Conservation (phyloP, 2,797 vertebrate genomes). For the Propithecus deckenii region DNA sequence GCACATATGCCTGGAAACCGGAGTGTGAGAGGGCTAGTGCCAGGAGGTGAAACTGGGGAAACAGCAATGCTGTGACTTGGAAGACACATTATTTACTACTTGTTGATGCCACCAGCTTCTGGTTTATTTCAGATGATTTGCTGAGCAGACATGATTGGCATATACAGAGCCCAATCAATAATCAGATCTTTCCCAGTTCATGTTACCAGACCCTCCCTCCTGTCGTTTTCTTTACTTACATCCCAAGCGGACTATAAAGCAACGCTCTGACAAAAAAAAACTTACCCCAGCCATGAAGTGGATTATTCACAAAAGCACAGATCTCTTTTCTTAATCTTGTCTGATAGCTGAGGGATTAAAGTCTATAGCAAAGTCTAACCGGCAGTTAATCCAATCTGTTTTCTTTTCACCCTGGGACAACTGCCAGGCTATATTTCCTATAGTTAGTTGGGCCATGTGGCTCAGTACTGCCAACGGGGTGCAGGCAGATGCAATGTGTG, state of each 20-base stretch:
- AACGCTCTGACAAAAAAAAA: neutral
- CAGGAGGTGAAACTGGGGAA: neutral
- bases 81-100: neutral
- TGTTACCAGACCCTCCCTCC: neutral
- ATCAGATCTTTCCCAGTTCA: neutral
- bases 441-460: fast-evolving
- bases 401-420: neutral
- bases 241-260: neutral
- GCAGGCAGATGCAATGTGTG: neutral
- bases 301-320: neutral
- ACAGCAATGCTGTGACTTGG: neutral
- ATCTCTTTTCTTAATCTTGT: neutral
- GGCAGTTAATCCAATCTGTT: neutral
- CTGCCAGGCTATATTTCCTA: neutral
- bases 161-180: neutral
- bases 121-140: neutral
- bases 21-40: neutral
- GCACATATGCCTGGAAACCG: neutral
- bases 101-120: neutral
- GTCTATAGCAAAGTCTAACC: neutral
- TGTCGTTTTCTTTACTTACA: neutral
- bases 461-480: neutral
- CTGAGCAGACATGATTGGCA: neutral
- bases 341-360: neutral
- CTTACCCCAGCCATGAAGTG: neutral